Base-by-base conservation (phyloP, 2,888 invertebrate species). In the Megamerina dolium region DNA sequence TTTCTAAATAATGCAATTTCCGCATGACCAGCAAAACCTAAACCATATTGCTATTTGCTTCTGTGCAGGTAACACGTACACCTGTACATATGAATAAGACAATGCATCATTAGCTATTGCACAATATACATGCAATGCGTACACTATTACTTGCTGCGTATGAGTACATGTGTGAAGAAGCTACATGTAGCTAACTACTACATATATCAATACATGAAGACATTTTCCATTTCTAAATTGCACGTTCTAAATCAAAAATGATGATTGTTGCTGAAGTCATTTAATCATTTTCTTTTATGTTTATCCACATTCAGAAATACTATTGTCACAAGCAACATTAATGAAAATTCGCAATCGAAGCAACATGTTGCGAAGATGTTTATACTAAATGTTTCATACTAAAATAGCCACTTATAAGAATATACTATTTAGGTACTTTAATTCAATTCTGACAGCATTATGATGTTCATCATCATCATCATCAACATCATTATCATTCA, bases 1-100 rank as follows among this genome's bases (percentile, higher is more conserved):
- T 43, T 51, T 44, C 43, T 47, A 44, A 42, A 49, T 46, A 45
- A 41, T 35, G 29, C 37, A 38, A 48, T 51, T 52, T 54, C 49
- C 52, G 50, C 48, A 46, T 47, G 47, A 43, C 40, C 41, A 49
- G 39, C 43, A 47, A 43, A 53, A 39, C 32, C 37, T 29, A 42
- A 42, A 41, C 39, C 20, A 41, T 38, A 21, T 34, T 34, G 17
- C 18, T 45, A 23, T 33, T 20, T 31, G 37, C 14, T 32, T 21
- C n/a, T 32, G 20, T 35, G 19, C 19, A 12, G 12, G 5, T 35
- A 13, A 18, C 20, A 6, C 19, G 13, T 5, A 4, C 13, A 17
- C 35, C 5, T 20, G 4, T 20, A 13, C 6, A 13, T 19, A 13
- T 10, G 12, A 35, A 10, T n/a, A n/a, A n/a, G n/a, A 38, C 38